phyloP scores from a whole-genome alignment of 64 coral and sea anemone genomes.

The Acropora yongei region DNA sequence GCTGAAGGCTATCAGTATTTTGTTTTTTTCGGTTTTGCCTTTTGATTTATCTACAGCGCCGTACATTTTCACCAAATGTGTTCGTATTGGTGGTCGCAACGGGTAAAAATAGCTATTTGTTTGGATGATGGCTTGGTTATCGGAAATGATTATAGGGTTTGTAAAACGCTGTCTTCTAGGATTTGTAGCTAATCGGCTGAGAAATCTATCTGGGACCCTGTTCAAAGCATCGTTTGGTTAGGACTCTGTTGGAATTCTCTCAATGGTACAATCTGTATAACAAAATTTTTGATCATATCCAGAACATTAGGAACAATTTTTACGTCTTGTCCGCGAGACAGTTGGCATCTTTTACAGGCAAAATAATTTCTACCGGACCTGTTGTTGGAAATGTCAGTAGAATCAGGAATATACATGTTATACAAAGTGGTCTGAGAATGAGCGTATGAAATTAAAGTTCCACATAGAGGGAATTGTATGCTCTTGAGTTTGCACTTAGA shows the following conservation, averaged over 20 bases:
- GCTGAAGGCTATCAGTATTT: not conserved
- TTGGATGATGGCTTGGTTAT: not conserved
- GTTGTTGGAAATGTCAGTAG: conserved; percentile 49
- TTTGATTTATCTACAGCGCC: not conserved
- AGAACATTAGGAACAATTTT: not conserved
- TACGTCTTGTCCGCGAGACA: not conserved
- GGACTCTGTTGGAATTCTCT: conserved; percentile 1
- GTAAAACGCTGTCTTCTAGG: not conserved
- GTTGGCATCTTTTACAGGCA: conserved; percentile 41
- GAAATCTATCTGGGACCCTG: conserved; percentile 21
- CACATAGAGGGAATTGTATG: conserved; percentile 12
- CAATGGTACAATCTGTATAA: not conserved
- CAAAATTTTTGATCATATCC: not conserved
- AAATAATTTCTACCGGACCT: conserved; percentile 27
- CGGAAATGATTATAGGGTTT: not conserved
- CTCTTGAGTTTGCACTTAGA: conserved; percentile 11
- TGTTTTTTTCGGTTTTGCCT: not conserved
- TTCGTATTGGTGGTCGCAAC: not conserved
- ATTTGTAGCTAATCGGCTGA: conserved; percentile 1
- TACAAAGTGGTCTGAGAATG: not conserved
- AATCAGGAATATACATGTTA: conserved; percentile 18
- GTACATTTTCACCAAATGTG: not conserved
- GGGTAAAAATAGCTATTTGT: not conserved
- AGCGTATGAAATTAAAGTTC: not conserved
- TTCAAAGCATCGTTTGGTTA: not conserved